Evolutionary conservation across 2,888 invertebrate species (phyloP).

Genomic region (Drosophila mettleri): DNA sequence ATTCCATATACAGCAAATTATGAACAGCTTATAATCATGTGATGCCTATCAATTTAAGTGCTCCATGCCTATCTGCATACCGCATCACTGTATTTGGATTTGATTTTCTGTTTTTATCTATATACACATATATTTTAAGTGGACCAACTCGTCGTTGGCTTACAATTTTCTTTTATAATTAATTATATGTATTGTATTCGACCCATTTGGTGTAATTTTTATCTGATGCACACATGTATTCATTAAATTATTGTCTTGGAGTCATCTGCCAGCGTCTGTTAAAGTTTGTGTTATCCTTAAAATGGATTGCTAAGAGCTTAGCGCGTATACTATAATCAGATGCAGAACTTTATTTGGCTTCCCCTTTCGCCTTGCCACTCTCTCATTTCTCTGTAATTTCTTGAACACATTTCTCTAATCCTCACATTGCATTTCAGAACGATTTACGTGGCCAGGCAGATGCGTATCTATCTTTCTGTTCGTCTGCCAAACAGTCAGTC

Average conservation of each 20-base stretch:
- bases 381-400: slow-evolving; percentile 67
- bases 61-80: no score
- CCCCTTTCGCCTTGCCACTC: slow-evolving; percentile 13
- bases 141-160: no score
- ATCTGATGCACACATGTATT: not conserved
- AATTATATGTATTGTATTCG: not conserved
- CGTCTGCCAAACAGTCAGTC: slow-evolving; percentile 15
- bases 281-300: slow-evolving; percentile 8
- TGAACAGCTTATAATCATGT: no score
- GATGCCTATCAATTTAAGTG: no score
- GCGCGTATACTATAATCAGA: slow-evolving; percentile 24
- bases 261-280: not conserved
- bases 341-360: not conserved
- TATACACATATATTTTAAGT: no score
- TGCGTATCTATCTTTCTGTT: no score
- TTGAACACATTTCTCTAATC: slow-evolving; percentile 69
- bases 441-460: slow-evolving; percentile 68
- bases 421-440: slow-evolving; percentile 75
- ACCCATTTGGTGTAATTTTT: not conserved
- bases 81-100: no score
- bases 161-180: no score
- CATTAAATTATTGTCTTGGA: slow-evolving; percentile 7
- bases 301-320: slow-evolving; percentile 17
- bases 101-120: not conserved
- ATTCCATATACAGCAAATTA: no score